Evolutionary conservation across 2,888 invertebrate species (phyloP).

Genomic region (Acronicta leporina): DNA sequence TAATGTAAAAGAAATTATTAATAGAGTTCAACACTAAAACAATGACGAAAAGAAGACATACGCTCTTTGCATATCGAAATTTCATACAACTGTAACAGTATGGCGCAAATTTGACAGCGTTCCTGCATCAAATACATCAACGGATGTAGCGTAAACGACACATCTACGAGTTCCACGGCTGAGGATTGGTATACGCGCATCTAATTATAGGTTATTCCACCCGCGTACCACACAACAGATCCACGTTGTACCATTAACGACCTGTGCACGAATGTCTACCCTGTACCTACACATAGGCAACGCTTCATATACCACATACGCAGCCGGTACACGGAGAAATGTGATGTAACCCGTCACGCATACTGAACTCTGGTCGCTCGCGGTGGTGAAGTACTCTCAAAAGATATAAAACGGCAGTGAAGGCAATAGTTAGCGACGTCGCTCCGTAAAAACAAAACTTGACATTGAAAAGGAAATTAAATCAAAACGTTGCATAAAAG

Average conservation of each 20-base stretch:
- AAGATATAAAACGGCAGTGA: slow-evolving; percentile 59
- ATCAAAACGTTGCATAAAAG: slow-evolving; percentile 68
- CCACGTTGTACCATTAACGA: slow-evolving; percentile 84
- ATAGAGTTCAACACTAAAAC: slow-evolving; percentile 30
- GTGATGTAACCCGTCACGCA: slow-evolving; percentile 76
- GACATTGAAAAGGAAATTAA: slow-evolving; percentile 71
- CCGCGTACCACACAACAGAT: slow-evolving; percentile 83
- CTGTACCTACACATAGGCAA: slow-evolving; percentile 64
- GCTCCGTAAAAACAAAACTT: slow-evolving; percentile 65
- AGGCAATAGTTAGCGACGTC: slow-evolving; percentile 55
- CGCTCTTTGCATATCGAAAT: neutral
- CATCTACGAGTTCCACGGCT: slow-evolving; percentile 77
- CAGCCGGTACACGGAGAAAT: slow-evolving; percentile 65
- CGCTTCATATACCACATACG: slow-evolving; percentile 66
- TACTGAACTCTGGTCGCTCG: slow-evolving; percentile 63
- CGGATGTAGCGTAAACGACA: slow-evolving; percentile 78
- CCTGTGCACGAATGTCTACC: slow-evolving; percentile 81
- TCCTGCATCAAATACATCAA: slow-evolving; percentile 67
- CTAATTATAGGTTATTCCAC: slow-evolving; percentile 89
- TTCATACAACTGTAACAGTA: slow-evolving; percentile 22
- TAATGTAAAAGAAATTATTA: slow-evolving; percentile 13
- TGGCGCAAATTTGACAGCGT: slow-evolving; percentile 57
- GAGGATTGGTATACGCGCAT: slow-evolving; percentile 84
- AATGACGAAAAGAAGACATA: slow-evolving; percentile 2
- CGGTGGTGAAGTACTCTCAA: slow-evolving; percentile 46